Evolutionary conservation across 2,113 vertebrate genomes (phyloP).

Genomic region (Colius striatus): DNA sequence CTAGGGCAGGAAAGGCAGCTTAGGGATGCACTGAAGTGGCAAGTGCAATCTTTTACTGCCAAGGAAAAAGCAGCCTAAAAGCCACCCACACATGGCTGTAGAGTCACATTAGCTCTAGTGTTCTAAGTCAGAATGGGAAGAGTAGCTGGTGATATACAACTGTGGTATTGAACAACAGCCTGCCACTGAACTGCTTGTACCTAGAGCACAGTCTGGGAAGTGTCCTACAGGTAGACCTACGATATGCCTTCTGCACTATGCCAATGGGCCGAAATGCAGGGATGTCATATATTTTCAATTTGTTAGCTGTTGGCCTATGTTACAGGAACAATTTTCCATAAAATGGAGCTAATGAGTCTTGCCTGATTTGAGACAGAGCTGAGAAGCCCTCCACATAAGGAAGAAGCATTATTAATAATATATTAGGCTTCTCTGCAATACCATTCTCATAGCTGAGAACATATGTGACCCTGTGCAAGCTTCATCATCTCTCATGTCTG

Average conservation of each 20-base stretch:
- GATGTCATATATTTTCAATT: not conserved
- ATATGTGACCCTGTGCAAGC: not conserved
- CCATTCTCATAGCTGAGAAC: not conserved
- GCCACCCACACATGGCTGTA: not conserved
- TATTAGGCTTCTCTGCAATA: not conserved
- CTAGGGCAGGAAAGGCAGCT: not conserved
- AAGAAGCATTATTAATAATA: slow-evolving; percentile 33
- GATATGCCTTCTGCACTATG: not conserved
- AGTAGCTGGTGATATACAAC: not conserved
- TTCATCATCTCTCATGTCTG: not conserved
- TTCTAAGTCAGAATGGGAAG: not conserved
- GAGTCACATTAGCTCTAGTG: not conserved
- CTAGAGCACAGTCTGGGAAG: not conserved
- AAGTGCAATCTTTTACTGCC: not conserved
- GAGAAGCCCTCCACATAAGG: not conserved
- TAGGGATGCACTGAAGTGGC: not conserved
- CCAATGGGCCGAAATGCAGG: not conserved
- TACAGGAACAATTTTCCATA: not conserved
- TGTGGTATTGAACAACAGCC: accelerated
- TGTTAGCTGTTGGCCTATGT: not conserved
- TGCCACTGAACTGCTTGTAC: not conserved
- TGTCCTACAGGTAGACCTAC: not conserved
- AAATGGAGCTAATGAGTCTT: not conserved
- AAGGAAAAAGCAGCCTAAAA: not conserved
- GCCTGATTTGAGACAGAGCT: not conserved